Evolutionary conservation across 2,113 vertebrate genomes (phyloP).

Genomic region (Lophura nycthemera): DNA sequence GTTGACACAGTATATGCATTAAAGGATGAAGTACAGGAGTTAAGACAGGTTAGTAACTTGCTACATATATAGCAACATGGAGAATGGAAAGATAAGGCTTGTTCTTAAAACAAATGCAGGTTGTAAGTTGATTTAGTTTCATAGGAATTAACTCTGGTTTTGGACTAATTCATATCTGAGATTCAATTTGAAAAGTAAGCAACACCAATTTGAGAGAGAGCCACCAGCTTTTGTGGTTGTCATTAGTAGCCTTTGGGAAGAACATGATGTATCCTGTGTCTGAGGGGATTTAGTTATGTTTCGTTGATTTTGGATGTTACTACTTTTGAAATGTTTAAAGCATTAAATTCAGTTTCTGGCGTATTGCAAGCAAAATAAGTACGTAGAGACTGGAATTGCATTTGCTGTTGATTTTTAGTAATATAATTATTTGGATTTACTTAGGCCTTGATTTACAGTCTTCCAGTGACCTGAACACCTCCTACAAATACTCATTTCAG

Average conservation of each 20-base stretch:
- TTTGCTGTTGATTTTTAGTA: not conserved
- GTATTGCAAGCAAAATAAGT: not conserved
- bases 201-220: not conserved
- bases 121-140: not conserved
- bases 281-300: not conserved
- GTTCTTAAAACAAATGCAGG: not conserved
- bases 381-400: not conserved
- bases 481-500: not conserved
- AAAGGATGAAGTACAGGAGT: conserved; percentile 92
- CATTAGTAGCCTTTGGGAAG: not conserved
- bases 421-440: not conserved
- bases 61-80: not conserved
- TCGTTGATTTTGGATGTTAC: not conserved
- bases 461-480: not conserved
- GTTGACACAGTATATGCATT: conserved; percentile 95
- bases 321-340: not conserved
- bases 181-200: not conserved
- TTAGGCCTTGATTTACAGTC: not conserved
- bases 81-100: not conserved
- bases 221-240: not conserved
- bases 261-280: not conserved
- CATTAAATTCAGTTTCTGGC: not conserved
- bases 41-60: conserved; percentile 88
- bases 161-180: not conserved
- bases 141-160: not conserved